Evolutionary conservation across 2,888 invertebrate genomes (phyloP), one percentile per base, ranked within the genome.

Genomic region (Brassicogethes aeneus): DNA sequence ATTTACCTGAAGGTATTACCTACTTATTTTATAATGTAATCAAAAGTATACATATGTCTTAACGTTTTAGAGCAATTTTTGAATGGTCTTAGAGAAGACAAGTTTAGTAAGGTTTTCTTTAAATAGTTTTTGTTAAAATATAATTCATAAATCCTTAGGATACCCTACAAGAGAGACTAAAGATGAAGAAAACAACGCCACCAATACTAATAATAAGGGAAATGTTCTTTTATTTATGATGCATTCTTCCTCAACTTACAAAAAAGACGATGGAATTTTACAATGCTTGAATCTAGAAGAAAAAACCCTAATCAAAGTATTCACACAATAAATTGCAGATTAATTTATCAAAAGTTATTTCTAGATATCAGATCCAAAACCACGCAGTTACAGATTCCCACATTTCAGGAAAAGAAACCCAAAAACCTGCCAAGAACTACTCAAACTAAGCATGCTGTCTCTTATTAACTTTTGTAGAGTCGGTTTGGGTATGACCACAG

Each of bases 401-500:
- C 5, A 7, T 5, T 23, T 23, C 23, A 5, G 23, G 10, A 32
- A 13, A 32, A 32, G 32, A 32, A 32, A 32, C 14, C 3, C 32
- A 5, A 8, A 32, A 32, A 44, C 48, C 39, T 62, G 62, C 39
- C 49, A 55, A 31, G 50, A 56, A 37, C 16, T 54, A 2, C 43
- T 61, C 12, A 53, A 49, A 38, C 39, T 47, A 2, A 47, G 49
- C 30, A 30, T 61, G 3, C 42, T 51, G 34, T 48, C 57, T 15
- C 50, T 63, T n/a, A 49, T 55, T 3, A 56, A 53, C 39, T 62
- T 50, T 44, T 56, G 55, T 17, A 53, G 55, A 42, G 55, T 54
- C 36, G 50, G 51, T 7, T 46, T 58, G 36, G 56, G 56, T 16
- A 61, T 63, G 61, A 57, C 54, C 34, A 58, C 59, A 44, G 57